Evolutionary conservation across 2,888 invertebrate genomes (phyloP), one percentile per base, ranked within the genome.

Genomic region (Nymphalis urticae): DNA sequence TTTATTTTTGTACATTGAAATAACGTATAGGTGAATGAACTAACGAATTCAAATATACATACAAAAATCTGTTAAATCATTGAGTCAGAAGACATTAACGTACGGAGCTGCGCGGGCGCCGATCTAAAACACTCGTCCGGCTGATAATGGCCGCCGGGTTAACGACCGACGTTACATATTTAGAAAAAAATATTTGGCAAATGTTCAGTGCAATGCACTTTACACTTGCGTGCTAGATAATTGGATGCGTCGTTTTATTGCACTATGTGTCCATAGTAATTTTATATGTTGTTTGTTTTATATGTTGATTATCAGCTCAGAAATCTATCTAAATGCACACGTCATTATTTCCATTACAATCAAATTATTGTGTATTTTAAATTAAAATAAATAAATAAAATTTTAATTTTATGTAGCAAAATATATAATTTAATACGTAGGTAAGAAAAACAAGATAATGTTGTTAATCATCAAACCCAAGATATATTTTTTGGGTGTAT

Each of bases 181-280:
- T 92, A 92, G 92, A 92, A 92, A 92, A 92, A 92, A 92, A 92
- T 90, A 90, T 91, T 92, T 92, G 91, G 91, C 92, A 92, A 92
- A 90, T 88, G 89, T 83, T 83, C 89, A 85, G 87, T 85, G 82
- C 82, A 79, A 78, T 82, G 85, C 80, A 78, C 78, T 79, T 75
- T 85, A 78, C 82, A 85, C 75, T 82, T 81, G 77, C 62, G 71
- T 80, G 75, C 83, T 77, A 56, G 66, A 61, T 75, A 79, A 78
- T 70, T 69, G 77, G 70, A 8, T 42, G 62, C 62, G 13, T 13
- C 21, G 17, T 63, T 42, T 42, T 42, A 10, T 13, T 32, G 6
- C 6, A 32, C 27, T 42, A 13, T 4, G 13, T 42, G 0, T 13
- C 10, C 10, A 42, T 13, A 42, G 10, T 42, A 0, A 42, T 0